These are phyloP conservation scores for Parascotia fuliginaria DNA, from an alignment of 2,888 invertebrate species.

Conservation along the genomic window DNA sequence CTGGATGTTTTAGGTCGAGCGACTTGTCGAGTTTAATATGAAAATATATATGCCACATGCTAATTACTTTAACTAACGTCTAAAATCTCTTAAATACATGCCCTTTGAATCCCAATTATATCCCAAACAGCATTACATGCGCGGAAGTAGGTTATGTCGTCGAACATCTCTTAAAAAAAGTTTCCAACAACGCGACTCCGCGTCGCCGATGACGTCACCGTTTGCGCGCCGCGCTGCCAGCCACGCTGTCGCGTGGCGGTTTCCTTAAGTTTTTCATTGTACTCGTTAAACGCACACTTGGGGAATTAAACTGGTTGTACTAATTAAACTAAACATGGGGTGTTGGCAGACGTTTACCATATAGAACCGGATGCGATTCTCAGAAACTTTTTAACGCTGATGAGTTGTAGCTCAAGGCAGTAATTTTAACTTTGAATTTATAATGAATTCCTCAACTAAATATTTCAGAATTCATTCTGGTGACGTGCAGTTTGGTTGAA, in stretches of 20 bases:
- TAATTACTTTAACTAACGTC: no score
- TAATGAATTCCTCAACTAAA: constrained; percentile 68
- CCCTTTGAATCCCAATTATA: no score
- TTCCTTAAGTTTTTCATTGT: constrained; percentile 49
- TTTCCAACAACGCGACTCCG: constrained; percentile 12
- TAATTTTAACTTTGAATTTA: constrained; percentile 77
- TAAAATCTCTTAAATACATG: no score
- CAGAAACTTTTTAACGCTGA: constrained; percentile 74
- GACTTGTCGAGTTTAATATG: no score
- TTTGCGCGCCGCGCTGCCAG: constrained; percentile 8
- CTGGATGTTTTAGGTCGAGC: no score
- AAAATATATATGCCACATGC: no score
- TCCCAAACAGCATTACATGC: no score
- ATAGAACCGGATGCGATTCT: constrained; percentile 53
- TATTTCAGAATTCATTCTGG: constrained; percentile 57
- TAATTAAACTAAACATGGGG: constrained; percentile 68
- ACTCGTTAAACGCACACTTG: constrained; percentile 57
- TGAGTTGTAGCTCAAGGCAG: constrained; percentile 70
- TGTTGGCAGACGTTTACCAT: constrained; percentile 57
- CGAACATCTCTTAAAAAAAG: no score
- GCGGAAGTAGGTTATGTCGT: no score
- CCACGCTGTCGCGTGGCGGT: constrained; percentile 14
- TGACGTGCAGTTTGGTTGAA: constrained; percentile 59
- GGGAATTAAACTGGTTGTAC: constrained; percentile 51
- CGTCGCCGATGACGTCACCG: constrained; percentile 3